Percentiles rank a stretch among this genome's conserved stretches.
Conservation (phyloP, 2,797 vertebrate genomes). For the Neosilurus mollespiculum region DNA sequence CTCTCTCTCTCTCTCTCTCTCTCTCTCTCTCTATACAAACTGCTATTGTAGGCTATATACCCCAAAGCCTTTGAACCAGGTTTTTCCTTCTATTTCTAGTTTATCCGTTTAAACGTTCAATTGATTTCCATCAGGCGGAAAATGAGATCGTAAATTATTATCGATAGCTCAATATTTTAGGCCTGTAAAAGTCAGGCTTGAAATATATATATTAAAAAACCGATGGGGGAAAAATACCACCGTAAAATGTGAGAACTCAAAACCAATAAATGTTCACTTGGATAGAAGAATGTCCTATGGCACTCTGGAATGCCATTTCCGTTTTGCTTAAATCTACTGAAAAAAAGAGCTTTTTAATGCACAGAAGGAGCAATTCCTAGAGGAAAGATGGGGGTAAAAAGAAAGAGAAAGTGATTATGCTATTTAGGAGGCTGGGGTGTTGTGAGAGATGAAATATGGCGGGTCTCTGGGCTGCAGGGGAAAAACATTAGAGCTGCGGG, state of each 20-base stretch:
- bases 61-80: conserved; percentile 38
- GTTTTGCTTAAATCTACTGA: conserved; percentile 51
- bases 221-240: background rate
- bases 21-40: conserved; percentile 18
- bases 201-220: background rate
- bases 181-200: background rate
- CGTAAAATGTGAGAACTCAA: conserved; percentile 43
- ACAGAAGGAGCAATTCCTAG: conserved; percentile 61
- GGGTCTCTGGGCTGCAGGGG: conserved; percentile 57
- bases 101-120: conserved; percentile 46
- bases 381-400: conserved; percentile 54
- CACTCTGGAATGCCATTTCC: conserved; percentile 51
- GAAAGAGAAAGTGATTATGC: conserved; percentile 72
- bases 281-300: conserved; percentile 29
- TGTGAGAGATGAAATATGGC: conserved; percentile 76
- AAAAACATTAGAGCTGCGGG: conserved; percentile 75
- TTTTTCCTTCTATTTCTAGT: conserved; percentile 30
- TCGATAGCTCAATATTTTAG: conserved; percentile 43
- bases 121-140: conserved; percentile 49
- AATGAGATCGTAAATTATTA: conserved; percentile 52
- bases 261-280: conserved; percentile 56
- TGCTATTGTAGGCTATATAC: conserved; percentile 20
- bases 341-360: conserved; percentile 55
- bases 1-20: conserved; percentile 30
- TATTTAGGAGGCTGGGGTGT: conserved; percentile 75